Percentiles rank a stretch among this genome's conserved stretches.
phyloP scores from a whole-genome alignment of 2,888 invertebrate genomes.

The Lysandra coridon region DNA sequence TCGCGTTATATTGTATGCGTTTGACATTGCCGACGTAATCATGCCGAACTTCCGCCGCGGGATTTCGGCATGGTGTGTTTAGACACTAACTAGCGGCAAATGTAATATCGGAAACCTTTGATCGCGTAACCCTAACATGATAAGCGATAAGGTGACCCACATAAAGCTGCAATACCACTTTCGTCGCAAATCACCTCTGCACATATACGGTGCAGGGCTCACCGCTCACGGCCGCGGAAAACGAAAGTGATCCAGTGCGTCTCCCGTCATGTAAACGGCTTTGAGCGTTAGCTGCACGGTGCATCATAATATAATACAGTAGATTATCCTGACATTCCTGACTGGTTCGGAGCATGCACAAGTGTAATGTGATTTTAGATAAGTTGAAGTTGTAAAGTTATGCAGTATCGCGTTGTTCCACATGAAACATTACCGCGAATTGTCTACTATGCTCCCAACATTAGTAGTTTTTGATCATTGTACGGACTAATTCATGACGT shows the following conservation, averaged over 20 bases:
- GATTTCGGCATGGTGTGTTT: no score
- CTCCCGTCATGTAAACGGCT: conserved; percentile 64
- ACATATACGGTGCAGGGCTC: conserved; percentile 74
- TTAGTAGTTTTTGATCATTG: no score
- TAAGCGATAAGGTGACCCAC: conserved; percentile 66
- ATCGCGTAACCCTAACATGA: conserved; percentile 70
- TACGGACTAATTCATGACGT: no score
- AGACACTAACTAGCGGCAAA: not conserved
- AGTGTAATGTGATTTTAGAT: no score
- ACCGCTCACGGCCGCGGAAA: conserved; percentile 66
- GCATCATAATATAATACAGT: not conserved
- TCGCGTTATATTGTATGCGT: no score
- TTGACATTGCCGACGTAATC: no score
- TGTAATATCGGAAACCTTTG: conserved; percentile 18
- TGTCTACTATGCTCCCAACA: no score
- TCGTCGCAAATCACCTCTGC: conserved; percentile 80
- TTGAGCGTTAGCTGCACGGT: not conserved
- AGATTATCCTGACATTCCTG: not conserved
- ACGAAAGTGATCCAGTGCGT: conserved; percentile 77
- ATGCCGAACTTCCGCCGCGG: no score
- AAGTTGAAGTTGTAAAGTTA: no score
- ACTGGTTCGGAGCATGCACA: no score
- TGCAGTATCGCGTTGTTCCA: no score
- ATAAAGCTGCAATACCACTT: conserved; percentile 79
- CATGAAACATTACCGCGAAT: no score